phyloP scores from a whole-genome alignment of 2,113 vertebrate species.

The Stictonetta naevosa region DNA sequence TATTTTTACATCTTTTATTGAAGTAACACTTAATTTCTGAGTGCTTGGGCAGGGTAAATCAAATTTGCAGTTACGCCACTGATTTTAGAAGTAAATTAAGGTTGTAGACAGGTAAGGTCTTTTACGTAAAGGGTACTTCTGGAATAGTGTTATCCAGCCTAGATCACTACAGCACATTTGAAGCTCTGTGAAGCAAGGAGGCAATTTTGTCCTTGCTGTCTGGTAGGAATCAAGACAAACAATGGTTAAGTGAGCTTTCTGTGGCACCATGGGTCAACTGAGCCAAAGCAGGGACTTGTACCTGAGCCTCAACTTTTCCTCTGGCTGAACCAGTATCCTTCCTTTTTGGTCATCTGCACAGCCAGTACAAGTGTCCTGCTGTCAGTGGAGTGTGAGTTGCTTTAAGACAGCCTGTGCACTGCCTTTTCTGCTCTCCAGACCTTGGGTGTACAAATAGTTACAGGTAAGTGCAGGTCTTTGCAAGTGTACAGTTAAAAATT shows the following conservation, averaged over 20 bases:
- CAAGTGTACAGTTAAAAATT: not conserved
- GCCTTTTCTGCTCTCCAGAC: not conserved
- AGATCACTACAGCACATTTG: not conserved
- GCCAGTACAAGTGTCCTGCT: not conserved
- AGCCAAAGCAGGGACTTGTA: not conserved
- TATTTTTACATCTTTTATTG: not conserved
- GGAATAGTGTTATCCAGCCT: not conserved
- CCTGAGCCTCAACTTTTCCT: not conserved
- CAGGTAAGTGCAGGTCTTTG: not conserved
- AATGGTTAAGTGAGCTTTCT: not conserved
- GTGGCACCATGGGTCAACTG: not conserved
- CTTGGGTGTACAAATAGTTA: accelerated
- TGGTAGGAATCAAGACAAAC: not conserved
- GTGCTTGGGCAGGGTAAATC: not conserved
- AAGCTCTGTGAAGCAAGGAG: not conserved
- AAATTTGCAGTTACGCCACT: not conserved
- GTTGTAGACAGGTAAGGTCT: not conserved
- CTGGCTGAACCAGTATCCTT: not conserved
- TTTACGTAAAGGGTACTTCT: not conserved
- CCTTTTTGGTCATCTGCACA: accelerated
- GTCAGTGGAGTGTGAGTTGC: accelerated
- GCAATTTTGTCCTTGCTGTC: not conserved
- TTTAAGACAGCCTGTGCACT: not conserved
- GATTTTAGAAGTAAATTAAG: not conserved
- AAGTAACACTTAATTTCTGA: not conserved